Evolutionary conservation across 2,888 invertebrate species (phyloP), one percentile per base, ranked within the genome.

Genomic region (Drymonia ruficornis): DNA sequence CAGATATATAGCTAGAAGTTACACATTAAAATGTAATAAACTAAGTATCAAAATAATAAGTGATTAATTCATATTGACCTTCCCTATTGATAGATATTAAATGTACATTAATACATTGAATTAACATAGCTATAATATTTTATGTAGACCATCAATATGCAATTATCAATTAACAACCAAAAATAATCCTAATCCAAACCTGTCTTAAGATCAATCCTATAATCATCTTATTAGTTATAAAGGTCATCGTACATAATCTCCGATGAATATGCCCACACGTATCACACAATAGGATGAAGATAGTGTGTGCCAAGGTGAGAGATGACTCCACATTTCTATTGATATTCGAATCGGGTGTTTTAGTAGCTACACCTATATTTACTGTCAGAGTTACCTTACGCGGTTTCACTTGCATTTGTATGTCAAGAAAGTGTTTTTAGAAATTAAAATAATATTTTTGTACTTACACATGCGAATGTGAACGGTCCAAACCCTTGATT

Each of bases 241-340:
- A 44, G 44, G 44, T 23, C 44, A 23, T 23, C 23, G 23, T 11
- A 1, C 19, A 12, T 44, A 12, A 44, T 44, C 44, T 44, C 40
- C 5, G 12, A 5, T 38, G 15, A 40, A 40, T 40, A 40, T 40
- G 23, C 44, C 44, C 23, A 44, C 44, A 16, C 44, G 2, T 8
- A 18, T 23, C 23, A 23, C 44, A 11, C 23, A 19, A 23, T 44
- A 44, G 44, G 19, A 44, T 23, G 44, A 44, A 44, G 44, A 44
- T 23, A 44, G 44, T 40, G 16, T 19, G 19, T 43, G 43, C 19
- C 43, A 43, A 43, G 43, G 43, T 19, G 43, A 43, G 13, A 43
- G 19, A 43, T 43, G 43, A 43, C 43, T 12, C 11, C 43, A 9
- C 19, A 43, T 43, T 19, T 43, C 43, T 43, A 43, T 40, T 43